phyloP scores from a whole-genome alignment of 2,797 vertebrate species.

The Semotilus atromaculatus region DNA sequence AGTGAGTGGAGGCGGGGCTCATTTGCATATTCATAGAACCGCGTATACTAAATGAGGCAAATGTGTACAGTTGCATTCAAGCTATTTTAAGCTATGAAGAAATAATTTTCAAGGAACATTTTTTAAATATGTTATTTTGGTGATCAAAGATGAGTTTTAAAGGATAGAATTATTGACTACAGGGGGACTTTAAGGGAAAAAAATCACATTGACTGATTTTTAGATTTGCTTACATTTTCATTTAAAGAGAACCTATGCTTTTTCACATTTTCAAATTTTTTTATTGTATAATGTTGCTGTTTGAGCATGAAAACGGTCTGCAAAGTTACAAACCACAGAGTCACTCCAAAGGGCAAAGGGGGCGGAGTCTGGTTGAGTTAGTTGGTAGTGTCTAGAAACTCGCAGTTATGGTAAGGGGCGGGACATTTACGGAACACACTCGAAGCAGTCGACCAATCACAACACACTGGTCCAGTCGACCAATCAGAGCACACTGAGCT shows the following conservation, averaged over 20 bases:
- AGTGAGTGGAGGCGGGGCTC: no score
- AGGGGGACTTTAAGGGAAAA: background rate
- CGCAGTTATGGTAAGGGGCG: background rate
- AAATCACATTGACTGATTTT: conserved; percentile 62
- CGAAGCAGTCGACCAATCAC: background rate
- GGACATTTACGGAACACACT: background rate
- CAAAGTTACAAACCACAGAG: background rate
- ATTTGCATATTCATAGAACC: no score
- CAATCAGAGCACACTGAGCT: background rate
- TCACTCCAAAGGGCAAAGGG: background rate
- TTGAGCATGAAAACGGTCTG: background rate
- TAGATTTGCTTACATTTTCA: conserved; percentile 63
- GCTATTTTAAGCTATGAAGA: no score
- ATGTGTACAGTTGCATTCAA: no score
- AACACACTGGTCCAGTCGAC: background rate
- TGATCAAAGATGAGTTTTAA: no score
- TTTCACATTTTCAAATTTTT: background rate
- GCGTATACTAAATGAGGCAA: no score
- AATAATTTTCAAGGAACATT: no score
- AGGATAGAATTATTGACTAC: no score
- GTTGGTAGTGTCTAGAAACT: background rate
- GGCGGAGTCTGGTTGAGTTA: no score
- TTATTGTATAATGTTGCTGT: background rate
- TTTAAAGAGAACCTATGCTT: conserved; percentile 30
- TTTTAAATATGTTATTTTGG: no score